Evolutionary conservation across 2,797 vertebrate species (phyloP).

Genomic region (Tenualosa ilisha): DNA sequence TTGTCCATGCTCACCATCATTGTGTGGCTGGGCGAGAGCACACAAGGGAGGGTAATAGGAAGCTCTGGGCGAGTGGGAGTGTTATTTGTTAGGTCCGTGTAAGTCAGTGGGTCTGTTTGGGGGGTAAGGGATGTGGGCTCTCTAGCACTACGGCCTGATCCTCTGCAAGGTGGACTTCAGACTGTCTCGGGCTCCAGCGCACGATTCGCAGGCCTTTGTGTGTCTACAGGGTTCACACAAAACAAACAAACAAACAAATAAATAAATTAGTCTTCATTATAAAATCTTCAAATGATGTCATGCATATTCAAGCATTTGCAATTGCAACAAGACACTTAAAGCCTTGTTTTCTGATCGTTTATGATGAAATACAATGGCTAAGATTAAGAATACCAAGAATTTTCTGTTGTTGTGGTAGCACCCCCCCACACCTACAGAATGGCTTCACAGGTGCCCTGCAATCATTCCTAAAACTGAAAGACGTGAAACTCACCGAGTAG

Average conservation of each 20-base stretch:
- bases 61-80: neutral
- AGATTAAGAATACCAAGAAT: too few relatives aligned
- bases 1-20: neutral
- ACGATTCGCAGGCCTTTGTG: conserved; percentile 82
- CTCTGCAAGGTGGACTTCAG: conserved; percentile 82
- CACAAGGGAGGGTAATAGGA: neutral
- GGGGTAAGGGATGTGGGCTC: neutral
- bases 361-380: too few relatives aligned
- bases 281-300: too few relatives aligned
- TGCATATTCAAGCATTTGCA: too few relatives aligned
- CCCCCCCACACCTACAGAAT: too few relatives aligned
- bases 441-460: too few relatives aligned
- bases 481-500: too few relatives aligned
- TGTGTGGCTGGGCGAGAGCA: neutral
- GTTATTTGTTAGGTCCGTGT: neutral
- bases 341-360: too few relatives aligned
- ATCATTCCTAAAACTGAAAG: too few relatives aligned
- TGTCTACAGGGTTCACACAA: conserved; percentile 68
- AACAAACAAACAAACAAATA: neutral
- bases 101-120: neutral
- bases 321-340: too few relatives aligned
- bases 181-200: conserved; percentile 79
- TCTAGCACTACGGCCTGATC: conserved; percentile 67
- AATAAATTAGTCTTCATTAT: too few relatives aligned
- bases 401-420: too few relatives aligned